Percentiles rank a stretch among this genome's conserved stretches.
Evolutionary conservation across 2,888 invertebrate species (phyloP).

Genomic region (Dolomedes plantarius): DNA sequence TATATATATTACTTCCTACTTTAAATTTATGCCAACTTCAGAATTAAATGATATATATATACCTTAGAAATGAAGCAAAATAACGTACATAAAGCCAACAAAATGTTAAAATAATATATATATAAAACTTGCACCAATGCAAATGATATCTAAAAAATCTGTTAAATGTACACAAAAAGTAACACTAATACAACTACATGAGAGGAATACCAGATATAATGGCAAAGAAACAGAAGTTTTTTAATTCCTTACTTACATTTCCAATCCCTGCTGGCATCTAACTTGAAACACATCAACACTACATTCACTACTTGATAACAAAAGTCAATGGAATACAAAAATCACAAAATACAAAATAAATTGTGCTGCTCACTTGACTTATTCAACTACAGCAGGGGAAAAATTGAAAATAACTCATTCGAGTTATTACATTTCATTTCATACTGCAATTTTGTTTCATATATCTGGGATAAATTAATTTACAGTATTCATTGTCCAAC

Average conservation of each 20-base stretch:
- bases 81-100: background rate
- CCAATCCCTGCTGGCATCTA: constrained; percentile 36
- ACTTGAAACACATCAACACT: constrained; percentile 24
- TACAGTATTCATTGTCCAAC: constrained; percentile 1
- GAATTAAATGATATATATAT: background rate
- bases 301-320: constrained; percentile 41
- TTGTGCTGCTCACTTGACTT: constrained; percentile 34
- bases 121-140: constrained; percentile 24
- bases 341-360: constrained; percentile 43
- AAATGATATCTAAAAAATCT: background rate
- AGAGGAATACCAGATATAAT: background rate
- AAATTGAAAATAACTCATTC: background rate
- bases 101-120: constrained; percentile 1
- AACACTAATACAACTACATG: background rate
- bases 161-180: background rate
- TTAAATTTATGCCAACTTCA: constrained; percentile 12
- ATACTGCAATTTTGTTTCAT: constrained; percentile 22
- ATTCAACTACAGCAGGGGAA: constrained; percentile 30
- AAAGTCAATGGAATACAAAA: constrained; percentile 36
- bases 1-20: too few relatives aligned
- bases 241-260: background rate
- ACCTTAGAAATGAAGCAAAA: background rate
- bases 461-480: background rate
- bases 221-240: background rate
- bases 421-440: constrained; percentile 4